Evolutionary conservation across 1,140 invertebrate species (phyloP), one percentile per base, ranked within the genome.

Genomic region (Delia radicum): DNA sequence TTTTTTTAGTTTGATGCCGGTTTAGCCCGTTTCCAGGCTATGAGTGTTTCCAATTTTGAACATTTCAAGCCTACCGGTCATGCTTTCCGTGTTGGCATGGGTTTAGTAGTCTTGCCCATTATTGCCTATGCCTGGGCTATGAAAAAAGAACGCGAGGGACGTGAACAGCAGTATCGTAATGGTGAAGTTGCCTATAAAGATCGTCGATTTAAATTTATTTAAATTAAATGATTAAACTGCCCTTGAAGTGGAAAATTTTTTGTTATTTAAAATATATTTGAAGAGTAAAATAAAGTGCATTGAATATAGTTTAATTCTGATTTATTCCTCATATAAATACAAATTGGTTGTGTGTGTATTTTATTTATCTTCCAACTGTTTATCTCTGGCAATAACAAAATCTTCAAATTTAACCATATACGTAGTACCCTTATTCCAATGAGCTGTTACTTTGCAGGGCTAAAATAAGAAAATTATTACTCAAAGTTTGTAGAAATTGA

Each of bases 401-500:
- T 98, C 96, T 81, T 99, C 97, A 89, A 99, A 99, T 87, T 98
- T 97, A 18, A 99, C 96, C 94, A 99, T 98, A 82, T 99, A 99
- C 1, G 98, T 98, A 21, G 98, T 99, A 77, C 98, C 98, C 88
- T 99, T 98, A 86, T 99, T 97, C 96, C 97, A 99, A 87, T 99
- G 97, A 2, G 97, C 96, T 6, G 96, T 96, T 1, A 98, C 96
- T 89, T 98, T 98, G 31, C 95, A 95, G 65, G 95, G 93, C 96
- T 98, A 87, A 55, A 93, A n/a, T n/a, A 92, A 80, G 82, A 85
- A 87, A 81, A 75, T 28, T 4, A 77, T 12, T 24, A 29, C 29
- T 42, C 12, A 48, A 75, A 67, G 2, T 42, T 31, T 4, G 33
- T 42, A 73, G 6, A 61, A 61, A 31, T 24, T 3, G 10, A 42